A percentile compares a stretch with the other conserved stretches of the same genome.
Evolutionary conservation across 2,113 vertebrate genomes (phyloP).

Genomic region (Saguinus imperator): DNA sequence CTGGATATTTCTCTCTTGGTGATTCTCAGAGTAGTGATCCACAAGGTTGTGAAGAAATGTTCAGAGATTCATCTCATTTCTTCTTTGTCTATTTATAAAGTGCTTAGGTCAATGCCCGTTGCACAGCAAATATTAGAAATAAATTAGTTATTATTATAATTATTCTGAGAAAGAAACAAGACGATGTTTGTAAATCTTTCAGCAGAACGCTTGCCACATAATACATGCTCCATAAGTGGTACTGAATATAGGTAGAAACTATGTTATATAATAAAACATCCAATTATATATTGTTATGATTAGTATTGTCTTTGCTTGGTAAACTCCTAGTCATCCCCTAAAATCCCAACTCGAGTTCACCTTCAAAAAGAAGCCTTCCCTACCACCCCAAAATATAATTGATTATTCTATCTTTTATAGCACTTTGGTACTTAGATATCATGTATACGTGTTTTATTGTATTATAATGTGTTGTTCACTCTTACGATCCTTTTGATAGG

Average conservation of each 20-base stretch:
- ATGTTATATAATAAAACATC: not conserved
- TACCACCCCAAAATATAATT: not conserved
- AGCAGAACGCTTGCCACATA: not conserved
- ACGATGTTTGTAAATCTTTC: not conserved
- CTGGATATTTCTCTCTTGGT: not conserved
- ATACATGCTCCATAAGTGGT: not conserved
- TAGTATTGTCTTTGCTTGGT: not conserved
- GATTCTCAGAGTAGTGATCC: not conserved
- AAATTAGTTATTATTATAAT: not conserved
- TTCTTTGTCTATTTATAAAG: not conserved
- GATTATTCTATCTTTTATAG: not conserved
- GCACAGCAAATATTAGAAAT: not conserved
- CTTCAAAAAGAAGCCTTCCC: not conserved
- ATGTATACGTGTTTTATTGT: not conserved
- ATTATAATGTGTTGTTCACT: not conserved
- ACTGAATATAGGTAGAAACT: not conserved
- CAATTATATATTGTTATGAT: not conserved
- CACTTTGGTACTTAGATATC: not conserved
- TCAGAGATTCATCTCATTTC: not conserved
- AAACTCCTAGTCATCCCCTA: not conserved
- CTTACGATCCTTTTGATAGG: not conserved
- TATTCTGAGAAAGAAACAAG: constrained; percentile 21
- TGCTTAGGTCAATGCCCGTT: not conserved
- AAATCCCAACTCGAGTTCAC: not conserved
- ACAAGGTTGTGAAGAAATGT: not conserved